Evolutionary conservation across 2,797 vertebrate genomes (phyloP).

Genomic region (Xenentodon cancila): DNA sequence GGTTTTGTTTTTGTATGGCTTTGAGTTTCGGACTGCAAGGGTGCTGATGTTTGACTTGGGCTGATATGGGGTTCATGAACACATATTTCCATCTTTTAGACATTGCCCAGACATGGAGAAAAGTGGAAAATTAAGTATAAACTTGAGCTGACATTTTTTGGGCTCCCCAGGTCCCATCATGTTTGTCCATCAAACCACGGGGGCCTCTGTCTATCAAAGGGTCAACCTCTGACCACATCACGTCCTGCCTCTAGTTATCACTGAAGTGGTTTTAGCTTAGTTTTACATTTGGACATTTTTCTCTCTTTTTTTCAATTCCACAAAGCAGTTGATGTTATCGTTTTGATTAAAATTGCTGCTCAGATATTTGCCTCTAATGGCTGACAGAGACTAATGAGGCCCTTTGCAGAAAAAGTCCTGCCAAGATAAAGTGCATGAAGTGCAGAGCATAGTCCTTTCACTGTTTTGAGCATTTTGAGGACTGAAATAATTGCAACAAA

Average conservation of each 20-base stretch:
- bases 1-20: constrained; percentile 68
- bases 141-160: constrained; percentile 44
- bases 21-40: constrained; percentile 71
- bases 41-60: constrained; percentile 74
- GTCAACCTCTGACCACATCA: constrained; percentile 60
- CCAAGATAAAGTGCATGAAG: constrained; percentile 76
- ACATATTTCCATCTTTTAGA: constrained; percentile 59
- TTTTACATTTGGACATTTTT: constrained; percentile 58
- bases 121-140: constrained; percentile 56
- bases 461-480: constrained; percentile 68
- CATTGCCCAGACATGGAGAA: constrained; percentile 45
- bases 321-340: constrained; percentile 71
- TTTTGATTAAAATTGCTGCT: constrained; percentile 72
- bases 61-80: constrained; percentile 47
- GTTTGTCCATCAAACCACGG: constrained; percentile 59
- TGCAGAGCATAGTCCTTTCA: constrained; percentile 51
- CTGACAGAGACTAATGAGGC: constrained; percentile 75
- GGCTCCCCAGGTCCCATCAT: constrained; percentile 25
- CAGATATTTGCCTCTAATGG: constrained; percentile 68
- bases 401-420: constrained; percentile 54
- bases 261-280: constrained; percentile 52
- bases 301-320: constrained; percentile 73
- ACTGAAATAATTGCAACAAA: constrained; percentile 79
- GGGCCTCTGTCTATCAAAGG: constrained; percentile 66
- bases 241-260: constrained; percentile 52